Percentiles rank a stretch among this genome's conserved stretches.
These are phyloP conservation scores for Carassius carassius DNA, from an alignment of 2,113 vertebrate species.

Conservation along the genomic window DNA sequence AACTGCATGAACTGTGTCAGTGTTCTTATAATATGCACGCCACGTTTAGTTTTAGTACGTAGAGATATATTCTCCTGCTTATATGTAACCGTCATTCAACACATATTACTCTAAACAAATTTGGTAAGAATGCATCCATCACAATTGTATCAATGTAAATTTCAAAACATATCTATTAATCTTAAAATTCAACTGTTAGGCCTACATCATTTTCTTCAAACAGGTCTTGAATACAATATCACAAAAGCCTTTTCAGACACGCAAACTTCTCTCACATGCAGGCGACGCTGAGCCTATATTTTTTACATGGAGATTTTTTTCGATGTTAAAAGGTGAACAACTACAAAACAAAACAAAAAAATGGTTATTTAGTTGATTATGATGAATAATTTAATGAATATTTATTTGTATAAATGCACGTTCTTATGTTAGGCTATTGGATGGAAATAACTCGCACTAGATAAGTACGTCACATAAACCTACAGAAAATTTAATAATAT, in stretches of 20 bases:
- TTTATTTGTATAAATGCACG: not conserved
- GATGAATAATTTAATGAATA: no score
- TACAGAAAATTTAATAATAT: not conserved
- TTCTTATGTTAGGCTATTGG: not conserved
- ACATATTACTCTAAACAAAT: not conserved
- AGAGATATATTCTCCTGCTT: not conserved
- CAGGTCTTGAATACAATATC: not conserved
- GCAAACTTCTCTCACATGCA: no score
- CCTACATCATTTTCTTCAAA: not conserved
- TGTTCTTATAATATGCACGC: no score
- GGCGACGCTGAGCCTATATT: not conserved
- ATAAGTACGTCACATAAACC: not conserved
- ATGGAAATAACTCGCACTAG: not conserved
- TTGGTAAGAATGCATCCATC: not conserved
- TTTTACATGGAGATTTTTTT: no score
- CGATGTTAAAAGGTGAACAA: not conserved
- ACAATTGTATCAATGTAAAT: not conserved
- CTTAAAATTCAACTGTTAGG: not conserved
- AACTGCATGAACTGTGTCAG: no score
- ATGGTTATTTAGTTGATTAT: not conserved
- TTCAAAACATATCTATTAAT: not conserved
- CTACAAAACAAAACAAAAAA: not conserved
- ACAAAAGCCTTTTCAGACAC: not conserved
- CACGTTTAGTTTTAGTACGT: not conserved
- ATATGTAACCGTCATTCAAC: not conserved